Percentiles rank a stretch among this genome's conserved stretches.
These are phyloP conservation scores for Nasua narica DNA, from an alignment of 2,797 vertebrate genomes.

Conservation along the genomic window DNA sequence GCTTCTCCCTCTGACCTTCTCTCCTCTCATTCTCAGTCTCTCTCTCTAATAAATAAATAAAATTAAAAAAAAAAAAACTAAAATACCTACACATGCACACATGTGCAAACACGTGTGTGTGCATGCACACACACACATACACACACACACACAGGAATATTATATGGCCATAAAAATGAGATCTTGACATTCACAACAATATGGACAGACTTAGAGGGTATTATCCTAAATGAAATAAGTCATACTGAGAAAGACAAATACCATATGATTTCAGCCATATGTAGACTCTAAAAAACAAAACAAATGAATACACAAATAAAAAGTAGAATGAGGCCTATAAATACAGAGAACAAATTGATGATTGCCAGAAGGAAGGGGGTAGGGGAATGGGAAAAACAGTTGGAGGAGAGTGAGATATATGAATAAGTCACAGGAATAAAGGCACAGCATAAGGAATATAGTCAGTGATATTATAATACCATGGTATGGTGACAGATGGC, in stretches of 20 bases:
- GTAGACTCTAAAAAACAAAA: background rate
- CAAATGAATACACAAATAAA: background rate
- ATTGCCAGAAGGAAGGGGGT: background rate
- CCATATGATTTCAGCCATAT: background rate
- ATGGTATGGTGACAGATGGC: background rate
- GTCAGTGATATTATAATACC: background rate
- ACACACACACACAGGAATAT: background rate
- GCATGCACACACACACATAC: no score
- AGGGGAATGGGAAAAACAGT: background rate
- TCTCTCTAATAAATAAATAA: no score
- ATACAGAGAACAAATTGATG: background rate
- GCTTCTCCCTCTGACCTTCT: no score
- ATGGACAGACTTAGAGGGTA: background rate
- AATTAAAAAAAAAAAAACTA: no score
- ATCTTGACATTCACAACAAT: background rate
- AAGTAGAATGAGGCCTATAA: background rate
- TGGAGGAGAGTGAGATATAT: background rate
- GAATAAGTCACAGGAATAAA: background rate
- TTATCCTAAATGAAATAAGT: background rate
- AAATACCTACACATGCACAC: background rate
- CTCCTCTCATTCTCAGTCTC: no score
- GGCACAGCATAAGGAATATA: background rate
- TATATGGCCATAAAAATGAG: background rate
- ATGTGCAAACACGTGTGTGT: rapidly evolving
- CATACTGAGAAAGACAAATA: background rate